Base-by-base conservation (phyloP, 1,140 invertebrate species). In the Eupeodes corollae region DNA sequence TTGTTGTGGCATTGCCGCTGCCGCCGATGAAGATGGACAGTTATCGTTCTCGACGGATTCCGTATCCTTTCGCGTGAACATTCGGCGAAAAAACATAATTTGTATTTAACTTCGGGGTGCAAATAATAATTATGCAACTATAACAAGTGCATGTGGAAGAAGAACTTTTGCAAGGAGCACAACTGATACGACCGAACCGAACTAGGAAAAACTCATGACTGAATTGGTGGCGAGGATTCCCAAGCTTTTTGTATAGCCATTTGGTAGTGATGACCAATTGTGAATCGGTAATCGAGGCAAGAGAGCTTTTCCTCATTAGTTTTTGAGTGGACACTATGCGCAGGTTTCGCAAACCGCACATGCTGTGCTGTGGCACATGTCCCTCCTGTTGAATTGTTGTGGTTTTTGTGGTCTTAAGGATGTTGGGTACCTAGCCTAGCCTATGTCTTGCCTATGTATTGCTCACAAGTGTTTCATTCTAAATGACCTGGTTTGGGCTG, bases 81-180 rank as follows among this genome's bases (percentile, higher is more conserved):
- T 55, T 18, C 58, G 55, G 38, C 61, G 58, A 54, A 62, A 62
- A 49, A 64, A 61, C 61, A 64, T 63, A 11, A 11, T 39, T 33
- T 9, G 11, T 37, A n/a, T n/a, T n/a, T n/a, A n/a, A n/a, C n/a
- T n/a, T n/a, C n/a, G n/a, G n/a, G n/a, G n/a, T 26, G 21, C 21
- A 26, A 26, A 5, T 26, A 8, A 8, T 3, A 26, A 26, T 26
- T 26, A 26, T 26, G 21, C 21, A 26, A 26, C 21, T 26, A 8
- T 26, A n/a, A n/a, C 21, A 26, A 26, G 35, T 16, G 35, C 35
- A 16, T 14, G 35, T 16, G 13, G 13, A 37, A 37, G 35, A 37
- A 37, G 3, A 16, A 9, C 9, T 16, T 37, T 37, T 37, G 13
- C 10, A 37, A 16, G 13, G 13, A n/a, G 15, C 35, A n/a, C 15